phyloP scores from a whole-genome alignment of 2,888 invertebrate genomes.

The Tetragnatha montana region DNA sequence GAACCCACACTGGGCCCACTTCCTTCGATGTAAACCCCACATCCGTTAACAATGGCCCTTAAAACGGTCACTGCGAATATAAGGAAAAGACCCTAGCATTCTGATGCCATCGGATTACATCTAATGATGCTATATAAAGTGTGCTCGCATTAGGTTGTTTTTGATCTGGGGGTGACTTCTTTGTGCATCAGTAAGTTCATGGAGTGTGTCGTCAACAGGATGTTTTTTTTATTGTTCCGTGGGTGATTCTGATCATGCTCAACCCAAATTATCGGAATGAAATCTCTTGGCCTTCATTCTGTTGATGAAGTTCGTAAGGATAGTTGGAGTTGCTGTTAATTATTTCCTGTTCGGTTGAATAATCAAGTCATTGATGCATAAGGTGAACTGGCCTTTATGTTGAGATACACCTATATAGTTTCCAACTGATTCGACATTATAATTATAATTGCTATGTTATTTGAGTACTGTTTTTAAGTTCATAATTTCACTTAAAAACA shows the following conservation, averaged over 20 bases:
- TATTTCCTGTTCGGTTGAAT: background rate
- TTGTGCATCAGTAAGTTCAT: background rate
- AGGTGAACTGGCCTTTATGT: too few species aligned
- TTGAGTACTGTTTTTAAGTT: too few species aligned
- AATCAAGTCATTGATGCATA: background rate
- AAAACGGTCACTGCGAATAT: background rate
- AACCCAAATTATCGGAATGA: background rate
- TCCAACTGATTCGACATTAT: too few species aligned
- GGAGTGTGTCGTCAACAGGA: background rate
- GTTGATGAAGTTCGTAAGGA: background rate
- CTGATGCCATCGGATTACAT: background rate
- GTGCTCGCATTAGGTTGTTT: background rate
- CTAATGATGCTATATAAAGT: background rate
- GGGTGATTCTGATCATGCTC: too few species aligned
- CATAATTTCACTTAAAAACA: too few species aligned
- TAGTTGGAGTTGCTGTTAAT: background rate
- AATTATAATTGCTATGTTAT: too few species aligned
- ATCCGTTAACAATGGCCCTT: background rate
- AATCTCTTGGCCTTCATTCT: background rate
- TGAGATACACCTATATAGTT: too few species aligned
- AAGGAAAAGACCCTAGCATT: background rate
- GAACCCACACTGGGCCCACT: slow-evolving; percentile 2
- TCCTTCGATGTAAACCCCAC: background rate
- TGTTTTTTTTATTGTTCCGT: too few species aligned
- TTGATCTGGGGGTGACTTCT: background rate